These are phyloP conservation scores for Tachina grossa DNA, from an alignment of 2,888 invertebrate species.

Conservation along the genomic window DNA sequence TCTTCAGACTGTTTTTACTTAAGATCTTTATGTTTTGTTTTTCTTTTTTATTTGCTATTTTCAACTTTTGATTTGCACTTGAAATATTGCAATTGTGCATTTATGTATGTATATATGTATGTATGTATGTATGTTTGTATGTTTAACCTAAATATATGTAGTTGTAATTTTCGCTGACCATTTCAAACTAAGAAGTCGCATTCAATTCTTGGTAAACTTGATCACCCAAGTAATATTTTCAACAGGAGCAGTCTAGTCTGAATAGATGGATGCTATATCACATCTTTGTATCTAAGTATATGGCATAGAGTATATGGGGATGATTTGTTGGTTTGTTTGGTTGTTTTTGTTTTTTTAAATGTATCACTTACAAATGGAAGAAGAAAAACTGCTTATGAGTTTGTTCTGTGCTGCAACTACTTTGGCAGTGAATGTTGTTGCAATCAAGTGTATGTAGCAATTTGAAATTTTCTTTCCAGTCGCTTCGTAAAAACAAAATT, in stretches of 20 bases:
- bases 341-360: not conserved
- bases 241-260: not conserved
- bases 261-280: not conserved
- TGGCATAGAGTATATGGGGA: not conserved
- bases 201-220: conserved; percentile 21
- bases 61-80: not conserved
- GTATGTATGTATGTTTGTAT: not conserved
- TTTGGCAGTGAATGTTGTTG: conserved; percentile 65
- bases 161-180: conserved; percentile 33
- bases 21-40: conserved; percentile 11
- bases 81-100: not conserved
- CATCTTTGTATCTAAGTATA: not conserved
- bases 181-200: conserved; percentile 29
- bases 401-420: conserved; percentile 44
- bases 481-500: conserved; percentile 68
- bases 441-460: conserved; percentile 34
- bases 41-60: not conserved
- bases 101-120: not conserved
- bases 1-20: conserved; percentile 10
- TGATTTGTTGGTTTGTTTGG: not conserved
- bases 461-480: conserved; percentile 54
- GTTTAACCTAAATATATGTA: conserved; percentile 51
- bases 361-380: conserved; percentile 12
- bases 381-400: conserved; percentile 13
- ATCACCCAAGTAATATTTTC: conserved; percentile 22